Evolutionary conservation across 2,888 invertebrate genomes (phyloP), one percentile per base, ranked within the genome.

Genomic region (Drosophila cognata): DNA sequence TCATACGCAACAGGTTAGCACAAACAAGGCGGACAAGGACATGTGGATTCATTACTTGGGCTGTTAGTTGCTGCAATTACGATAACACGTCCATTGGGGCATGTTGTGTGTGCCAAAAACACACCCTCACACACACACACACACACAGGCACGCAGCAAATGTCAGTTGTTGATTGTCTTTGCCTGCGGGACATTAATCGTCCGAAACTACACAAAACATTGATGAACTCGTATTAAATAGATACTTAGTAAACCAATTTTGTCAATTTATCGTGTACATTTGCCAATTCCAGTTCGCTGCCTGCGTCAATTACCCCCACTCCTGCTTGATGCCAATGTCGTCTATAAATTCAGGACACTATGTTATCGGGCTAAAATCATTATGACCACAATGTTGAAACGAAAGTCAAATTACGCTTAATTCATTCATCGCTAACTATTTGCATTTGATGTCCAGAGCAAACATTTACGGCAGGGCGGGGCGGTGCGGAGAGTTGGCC

Each of bases 211-310:
- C 36, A 69, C 65, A 61, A 8, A 74, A 57, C 63, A 69, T 74
- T 70, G 67, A 77, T 84, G 75, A 82, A 88, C 64, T 79, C 69
- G 67, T 76, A 66, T 81, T 84, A 83, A 90, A 84, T 86, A 86
- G 84, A 82, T 75, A 86, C 65, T 77, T 75, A 89, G 75, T 79
- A 81, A 29, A 64, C 68, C 46, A 52, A 64, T 67, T 67, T 56
- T 76, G 79, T 90, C 86, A 86, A 88, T 85, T 36, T 25, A 18
- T 55, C 53, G 21, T 55, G 25, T 55, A 21, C n/a, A 16, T 7
- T n/a, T 31, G 35, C 25, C 36, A 13, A 28, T 38, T 18, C 21
- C 21, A 21, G 41, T 43, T 66, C 18, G 29, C 28, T 31, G 25
- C 2, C 25, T 29, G 13, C 65, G 65, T 73, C 52, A 50, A 53